Evolutionary conservation across 2,888 invertebrate genomes (phyloP), one percentile per base, ranked within the genome.

Genomic region (Oeneis ivallda): DNA sequence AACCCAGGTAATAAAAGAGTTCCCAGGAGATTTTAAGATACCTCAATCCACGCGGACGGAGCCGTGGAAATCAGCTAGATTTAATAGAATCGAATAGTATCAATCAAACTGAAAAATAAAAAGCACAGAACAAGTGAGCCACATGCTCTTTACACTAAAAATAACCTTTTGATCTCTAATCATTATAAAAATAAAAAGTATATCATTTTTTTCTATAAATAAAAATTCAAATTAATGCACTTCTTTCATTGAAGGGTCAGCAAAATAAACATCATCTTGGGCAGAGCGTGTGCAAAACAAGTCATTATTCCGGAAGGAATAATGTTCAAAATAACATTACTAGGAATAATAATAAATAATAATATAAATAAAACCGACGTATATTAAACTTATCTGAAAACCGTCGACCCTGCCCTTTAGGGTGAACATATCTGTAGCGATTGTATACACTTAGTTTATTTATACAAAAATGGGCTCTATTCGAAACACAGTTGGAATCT

Each of bases 351-450:
- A 11, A 49, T 11, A 15, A 47, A 49, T 26, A 11, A 49, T 11
- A 15, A 54, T 39, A 56, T 19, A 17, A 56, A 41, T 56, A 41
- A 39, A 56, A 41, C 54, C 39, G 45, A 58, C 58, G 45, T 45
- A 58, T 34, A 58, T 34, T 32, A 45, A 15, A 15, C 32, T 67
- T 67, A 68, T 70, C 69, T 49, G 32, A 34, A 54, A 66, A 60
- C 50, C 60, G 61, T 61, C 67, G 72, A 68, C 69, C 69, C 69
- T 62, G 71, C 68, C 69, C 71, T 68, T 62, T 63, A 39, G 64
- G 64, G 64, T 68, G 54, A 68, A 15, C 32, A 17, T 68, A 68
- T 68, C 62, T 63, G 58, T 62, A 50, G 11, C 34, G 19, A 50
- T 10, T 39, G 11, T 19, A 26, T 26, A 26, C 5, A 26, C 5